Evolutionary conservation across 2,888 invertebrate genomes (phyloP).

Genomic region (Pemphredon lugubris): DNA sequence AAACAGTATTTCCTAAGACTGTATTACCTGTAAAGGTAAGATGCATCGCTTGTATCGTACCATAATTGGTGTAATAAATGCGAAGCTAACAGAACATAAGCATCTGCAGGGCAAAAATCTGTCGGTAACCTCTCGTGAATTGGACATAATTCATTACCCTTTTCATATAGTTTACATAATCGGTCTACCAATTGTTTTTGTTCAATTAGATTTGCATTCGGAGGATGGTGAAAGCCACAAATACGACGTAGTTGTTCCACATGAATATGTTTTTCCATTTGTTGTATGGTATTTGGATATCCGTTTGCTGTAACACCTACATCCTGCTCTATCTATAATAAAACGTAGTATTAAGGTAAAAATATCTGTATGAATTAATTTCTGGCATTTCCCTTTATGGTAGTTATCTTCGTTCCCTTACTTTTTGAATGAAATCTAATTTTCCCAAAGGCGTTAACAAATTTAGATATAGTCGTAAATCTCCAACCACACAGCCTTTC

Average conservation of each 20-base stretch:
- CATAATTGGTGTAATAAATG: conserved; percentile 85
- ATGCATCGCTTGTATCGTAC: conserved; percentile 80
- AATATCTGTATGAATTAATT: neutral
- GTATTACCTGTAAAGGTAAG: conserved; percentile 77
- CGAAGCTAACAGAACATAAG: conserved; percentile 90
- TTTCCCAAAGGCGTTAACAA: conserved; percentile 86
- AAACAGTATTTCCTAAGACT: conserved; percentile 15
- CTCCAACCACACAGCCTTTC: conserved; percentile 93
- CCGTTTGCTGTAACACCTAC: conserved; percentile 76
- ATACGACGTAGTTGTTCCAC: conserved; percentile 89
- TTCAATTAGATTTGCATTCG: conserved; percentile 68
- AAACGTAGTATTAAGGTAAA: too few relatives aligned
- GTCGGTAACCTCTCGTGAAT: conserved; percentile 84
- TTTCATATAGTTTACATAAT: conserved; percentile 74
- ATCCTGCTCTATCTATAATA: conserved; percentile 73
- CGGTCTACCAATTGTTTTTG: conserved; percentile 71
- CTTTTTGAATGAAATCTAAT: conserved; percentile 81
- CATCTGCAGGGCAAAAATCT: conserved; percentile 89
- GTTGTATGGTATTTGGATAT: conserved; percentile 82
- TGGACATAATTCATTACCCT: conserved; percentile 75
- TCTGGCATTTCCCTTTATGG: neutral
- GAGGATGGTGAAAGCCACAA: conserved; percentile 85
- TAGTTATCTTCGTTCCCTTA: conserved; percentile 44
- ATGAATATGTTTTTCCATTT: conserved; percentile 92
- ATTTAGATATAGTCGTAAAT: conserved; percentile 89